These are phyloP conservation scores for Dascillus cervinus DNA, from an alignment of 2,888 invertebrate species.

Conservation along the genomic window DNA sequence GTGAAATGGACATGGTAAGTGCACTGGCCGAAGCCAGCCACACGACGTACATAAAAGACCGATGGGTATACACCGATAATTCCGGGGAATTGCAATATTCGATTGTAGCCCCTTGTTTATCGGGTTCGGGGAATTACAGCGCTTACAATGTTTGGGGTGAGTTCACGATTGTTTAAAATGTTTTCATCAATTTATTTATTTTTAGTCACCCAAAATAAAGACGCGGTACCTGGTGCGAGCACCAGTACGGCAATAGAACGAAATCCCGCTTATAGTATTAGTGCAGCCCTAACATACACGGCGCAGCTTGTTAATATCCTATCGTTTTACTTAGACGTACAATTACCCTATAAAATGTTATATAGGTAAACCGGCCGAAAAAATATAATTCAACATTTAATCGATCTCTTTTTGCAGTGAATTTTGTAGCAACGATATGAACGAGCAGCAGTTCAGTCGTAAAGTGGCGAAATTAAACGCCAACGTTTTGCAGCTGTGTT, in stretches of 20 bases:
- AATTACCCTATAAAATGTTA: slow-evolving; percentile 66
- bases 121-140: slow-evolving; percentile 77
- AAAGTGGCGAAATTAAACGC: slow-evolving; percentile 72
- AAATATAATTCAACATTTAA: no score
- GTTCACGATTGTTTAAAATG: neutral
- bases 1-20: slow-evolving; percentile 33
- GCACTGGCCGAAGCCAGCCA: slow-evolving; percentile 63
- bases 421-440: slow-evolving; percentile 66
- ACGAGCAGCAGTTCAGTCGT: slow-evolving; percentile 63
- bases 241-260: slow-evolving; percentile 51
- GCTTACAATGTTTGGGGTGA: slow-evolving; percentile 72
- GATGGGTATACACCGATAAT: slow-evolving; percentile 69
- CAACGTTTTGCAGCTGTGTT: slow-evolving; percentile 71
- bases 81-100: slow-evolving; percentile 62
- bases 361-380: slow-evolving; percentile 58
- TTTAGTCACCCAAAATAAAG: slow-evolving; percentile 51
- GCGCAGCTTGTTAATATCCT: slow-evolving; percentile 77
- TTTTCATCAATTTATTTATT: slow-evolving; percentile 9
- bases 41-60: slow-evolving; percentile 71
- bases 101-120: slow-evolving; percentile 77
- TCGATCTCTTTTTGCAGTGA: slow-evolving; percentile 52
- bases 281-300: slow-evolving; percentile 76
- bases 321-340: slow-evolving; percentile 74
- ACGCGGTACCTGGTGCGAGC: slow-evolving; percentile 42
- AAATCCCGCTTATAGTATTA: slow-evolving; percentile 64